Base-by-base conservation (phyloP, 2,113 vertebrate species). In the Cervus canadensis region DNA sequence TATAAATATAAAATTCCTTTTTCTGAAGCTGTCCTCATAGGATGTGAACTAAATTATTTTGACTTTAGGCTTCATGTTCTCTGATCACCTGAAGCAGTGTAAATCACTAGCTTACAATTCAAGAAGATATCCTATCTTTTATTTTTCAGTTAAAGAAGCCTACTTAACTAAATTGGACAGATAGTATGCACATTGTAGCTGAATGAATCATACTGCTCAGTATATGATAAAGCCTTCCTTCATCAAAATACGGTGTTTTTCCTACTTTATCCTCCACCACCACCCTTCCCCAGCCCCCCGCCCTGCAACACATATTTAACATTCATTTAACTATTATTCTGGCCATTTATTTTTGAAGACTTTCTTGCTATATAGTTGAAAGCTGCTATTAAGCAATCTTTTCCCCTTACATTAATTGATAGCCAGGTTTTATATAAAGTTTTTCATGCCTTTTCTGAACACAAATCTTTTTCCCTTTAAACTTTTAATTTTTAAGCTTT, bases 371-470 rank as follows among this genome's bases (percentile, higher is more conserved):
- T 28, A 85, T 91, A 81, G 82, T 88, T 97, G 54, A 93, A 94
- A 94, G 15, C n/a, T 88, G 1, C 50, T 91, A 7, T 87, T 95
- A 95, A 94, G 4, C 16, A 85, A n/a, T 4, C 7, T 30, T 82
- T 95, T 91, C 71, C 17, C n/a, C 59, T 96, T 93, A 81, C 92
- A 71, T 95, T 97, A 95, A 76, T 78, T 90, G 89, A 33, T 91
- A 88, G 52, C 45, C 67, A 90, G 2, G 48, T 87, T 94, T 96
- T 94, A 36, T 86, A 17, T 96, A 71, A 97, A 74, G 5, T 76
- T 95, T 67, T 86, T 19, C 14, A 17, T 60, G 19, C 7, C 62
- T 94, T 95, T 95, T 92, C 82, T 91, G 57, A 97, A 91, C 21
- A 62, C 28, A 84, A 7, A 21, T 54, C 30, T 1, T 94, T 78